Conservation (phyloP, 2,113 vertebrate species). For the Silurus asotus region DNA sequence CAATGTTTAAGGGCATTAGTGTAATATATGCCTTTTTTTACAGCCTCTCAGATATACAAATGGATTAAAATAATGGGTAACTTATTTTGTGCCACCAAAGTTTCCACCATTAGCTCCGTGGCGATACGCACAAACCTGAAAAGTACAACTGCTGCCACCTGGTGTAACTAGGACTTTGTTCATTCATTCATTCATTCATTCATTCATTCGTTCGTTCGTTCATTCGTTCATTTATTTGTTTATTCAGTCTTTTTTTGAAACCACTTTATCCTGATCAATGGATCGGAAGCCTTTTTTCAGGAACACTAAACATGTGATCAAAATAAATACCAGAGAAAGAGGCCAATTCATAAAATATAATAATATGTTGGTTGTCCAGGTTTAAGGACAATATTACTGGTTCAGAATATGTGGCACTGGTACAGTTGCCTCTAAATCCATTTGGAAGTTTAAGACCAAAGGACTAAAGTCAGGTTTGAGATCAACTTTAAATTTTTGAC, state of each 20-base stretch:
- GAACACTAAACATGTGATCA: not conserved
- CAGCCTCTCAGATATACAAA: not conserved
- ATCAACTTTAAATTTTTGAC: no score
- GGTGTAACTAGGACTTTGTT: slow-evolving; percentile 35
- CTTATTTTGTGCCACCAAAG: not conserved
- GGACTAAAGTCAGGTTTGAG: no score
- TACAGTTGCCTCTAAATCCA: no score
- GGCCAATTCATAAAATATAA: not conserved
- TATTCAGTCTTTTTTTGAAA: not conserved
- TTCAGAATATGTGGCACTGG: no score
- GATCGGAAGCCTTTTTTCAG: not conserved
- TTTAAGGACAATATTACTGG: no score
- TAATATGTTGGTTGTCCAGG: no score
- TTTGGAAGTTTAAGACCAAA: no score
- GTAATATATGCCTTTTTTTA: not conserved
- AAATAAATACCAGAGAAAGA: not conserved
- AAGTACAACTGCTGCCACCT: slow-evolving; percentile 63
- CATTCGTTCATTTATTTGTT: not conserved
- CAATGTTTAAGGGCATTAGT: not conserved
- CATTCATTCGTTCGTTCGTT: slow-evolving; percentile 12
- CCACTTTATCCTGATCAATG: not conserved
- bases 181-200: not conserved
- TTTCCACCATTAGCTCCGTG: slow-evolving; percentile 40
- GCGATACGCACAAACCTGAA: not conserved
- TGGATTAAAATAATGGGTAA: not conserved